These are phyloP conservation scores for Phyllostomus hastatus DNA, from an alignment of 2,113 vertebrate genomes.

Conservation along the genomic window DNA sequence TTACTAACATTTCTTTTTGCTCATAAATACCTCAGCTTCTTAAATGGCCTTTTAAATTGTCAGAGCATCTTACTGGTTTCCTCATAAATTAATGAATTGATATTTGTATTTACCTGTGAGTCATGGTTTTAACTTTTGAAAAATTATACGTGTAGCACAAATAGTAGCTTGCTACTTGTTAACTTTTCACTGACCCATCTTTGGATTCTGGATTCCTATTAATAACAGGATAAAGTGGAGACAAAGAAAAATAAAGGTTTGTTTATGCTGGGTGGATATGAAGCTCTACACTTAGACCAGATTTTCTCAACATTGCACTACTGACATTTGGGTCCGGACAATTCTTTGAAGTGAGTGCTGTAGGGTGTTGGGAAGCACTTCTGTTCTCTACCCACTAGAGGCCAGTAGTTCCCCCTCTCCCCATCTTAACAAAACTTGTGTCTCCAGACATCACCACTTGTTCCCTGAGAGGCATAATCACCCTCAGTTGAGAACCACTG, in stretches of 20 bases:
- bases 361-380: not conserved
- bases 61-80: not conserved
- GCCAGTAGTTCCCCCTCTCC: not conserved
- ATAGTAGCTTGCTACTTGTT: not conserved
- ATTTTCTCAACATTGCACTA: not conserved
- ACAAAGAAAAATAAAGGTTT: not conserved
- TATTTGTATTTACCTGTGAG: not conserved
- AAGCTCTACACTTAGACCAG: not conserved
- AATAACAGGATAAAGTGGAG: not conserved
- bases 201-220: not conserved
- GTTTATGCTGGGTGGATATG: fast-evolving
- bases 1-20: not conserved
- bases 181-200: not conserved
- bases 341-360: not conserved
- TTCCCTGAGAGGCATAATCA: not conserved
- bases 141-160: not conserved
- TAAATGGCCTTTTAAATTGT: not conserved
- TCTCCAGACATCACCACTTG: not conserved
- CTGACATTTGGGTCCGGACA: no score
- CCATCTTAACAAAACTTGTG: no score
- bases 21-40: not conserved
- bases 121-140: not conserved
- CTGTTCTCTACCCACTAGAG: not conserved
- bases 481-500: not conserved
- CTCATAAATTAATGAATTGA: not conserved